Evolutionary conservation across 2,888 invertebrate species (phyloP), one percentile per base, ranked within the genome.

Genomic region (Troides oblongomaculatus): DNA sequence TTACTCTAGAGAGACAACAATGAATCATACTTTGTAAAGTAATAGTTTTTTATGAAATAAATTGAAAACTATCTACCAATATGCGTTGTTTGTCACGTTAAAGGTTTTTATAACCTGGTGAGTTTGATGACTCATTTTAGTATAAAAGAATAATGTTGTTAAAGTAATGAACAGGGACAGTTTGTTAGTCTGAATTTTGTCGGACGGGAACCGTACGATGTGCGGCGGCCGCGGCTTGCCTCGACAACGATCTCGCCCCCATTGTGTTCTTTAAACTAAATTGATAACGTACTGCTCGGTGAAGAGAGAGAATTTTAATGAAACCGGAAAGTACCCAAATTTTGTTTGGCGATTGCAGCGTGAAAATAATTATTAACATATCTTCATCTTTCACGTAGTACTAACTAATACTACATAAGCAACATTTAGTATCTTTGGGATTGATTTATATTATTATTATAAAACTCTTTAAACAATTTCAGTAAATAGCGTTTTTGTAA

Each of bases 111-210:
- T 14, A 18, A 1, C 50, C 14, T 50, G 5, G 18, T 5, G 50
- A 17, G 50, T 50, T 50, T 50, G 50, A 50, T 50, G 50, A 50
- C 14, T 17, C 50, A 50, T 18, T 18, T 50, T 50, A 14, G 14
- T 12, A 50, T 50, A 50, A 50, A 50, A 50, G 50, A 50, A 50
- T 50, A 50, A 14, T 50, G 50, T 50, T 50, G 21, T 57, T 57
- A 6, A 57, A 21, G 57, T 21, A 57, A 57, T 21, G n/a, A 57
- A 79, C 75, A 78, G 73, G 77, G 77, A 81, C 81, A 83, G 85
- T 84, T 86, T 84, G 85, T 90, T 89, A 90, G 85, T 88, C 86
- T 85, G 84, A 80, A 84, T 90, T 88, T 87, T 77, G 82, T 79
- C 75, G 82, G 88, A 86, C 88, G 87, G 88, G 88, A 89, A 84